A percentile compares a stretch with the other conserved stretches of the same genome.
These are phyloP conservation scores for Argyrosomus regius DNA, from an alignment of 2,797 vertebrate species.

Conservation along the genomic window DNA sequence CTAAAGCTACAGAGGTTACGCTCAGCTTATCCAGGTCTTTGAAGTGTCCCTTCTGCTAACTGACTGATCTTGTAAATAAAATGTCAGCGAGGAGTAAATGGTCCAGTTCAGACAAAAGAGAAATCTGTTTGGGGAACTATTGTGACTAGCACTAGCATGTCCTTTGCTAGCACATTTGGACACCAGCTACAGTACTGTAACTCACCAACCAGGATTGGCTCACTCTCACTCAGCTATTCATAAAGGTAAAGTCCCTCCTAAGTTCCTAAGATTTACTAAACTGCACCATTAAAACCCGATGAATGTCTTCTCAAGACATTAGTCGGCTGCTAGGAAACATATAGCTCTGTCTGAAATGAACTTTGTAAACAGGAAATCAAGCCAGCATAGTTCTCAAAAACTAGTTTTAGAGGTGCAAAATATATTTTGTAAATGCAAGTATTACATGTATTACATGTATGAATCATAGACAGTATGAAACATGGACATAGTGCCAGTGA, in stretches of 20 bases:
- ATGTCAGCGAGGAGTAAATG: background rate
- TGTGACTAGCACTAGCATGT: background rate
- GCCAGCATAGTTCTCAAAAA: too few species aligned
- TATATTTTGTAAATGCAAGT: background rate
- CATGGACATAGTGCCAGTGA: too few species aligned
- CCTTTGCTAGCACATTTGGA: background rate
- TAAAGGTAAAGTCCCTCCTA: background rate
- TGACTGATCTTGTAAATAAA: background rate
- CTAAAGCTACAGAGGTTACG: constrained; percentile 52
- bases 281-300: background rate
- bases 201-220: background rate
- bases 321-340: too few species aligned
- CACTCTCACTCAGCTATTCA: background rate
- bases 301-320: background rate
- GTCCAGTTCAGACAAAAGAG: background rate
- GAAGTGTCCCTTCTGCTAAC: constrained; percentile 38
- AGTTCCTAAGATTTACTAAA: background rate
- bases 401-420: too few species aligned
- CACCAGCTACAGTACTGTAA: background rate
- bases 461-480: too few species aligned
- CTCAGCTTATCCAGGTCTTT: constrained; percentile 46
- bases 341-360: too few species aligned
- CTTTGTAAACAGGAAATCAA: too few species aligned
- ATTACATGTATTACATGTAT: background rate
- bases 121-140: background rate